Base-by-base conservation (phyloP, 2,888 invertebrate genomes). In the Odontomyia ornata region DNA sequence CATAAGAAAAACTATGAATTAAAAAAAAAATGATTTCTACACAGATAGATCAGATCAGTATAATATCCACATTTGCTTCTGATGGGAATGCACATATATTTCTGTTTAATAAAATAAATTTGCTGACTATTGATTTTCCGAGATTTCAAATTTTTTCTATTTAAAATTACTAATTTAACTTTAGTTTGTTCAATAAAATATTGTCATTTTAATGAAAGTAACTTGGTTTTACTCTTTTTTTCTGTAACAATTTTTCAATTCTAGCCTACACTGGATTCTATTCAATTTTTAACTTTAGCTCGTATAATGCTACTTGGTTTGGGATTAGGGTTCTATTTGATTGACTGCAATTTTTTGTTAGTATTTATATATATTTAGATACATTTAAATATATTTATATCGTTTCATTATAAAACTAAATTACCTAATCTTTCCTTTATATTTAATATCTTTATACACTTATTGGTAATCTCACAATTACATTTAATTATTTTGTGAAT, bases 141-240 rank as follows among this genome's bases (percentile, higher is more conserved):
- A 52, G 4, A 52, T 15, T 18, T 52, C 52, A 52, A 52, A 13
- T 13, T 52, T 15, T 52, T 13, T 52, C 13, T 52, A 52, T 52
- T 4, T 52, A 18, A 9, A 52, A 9, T 52, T 52, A 52, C 15
- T 52, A 9, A 15, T 52, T 18, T 52, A 52, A n/a, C 3, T 4
- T 52, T 52, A n/a, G 4, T 60, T 28, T 15, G 11, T 72, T 47
- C 56, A 52, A 25, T 9, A 28, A 57, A 73, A 73, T 73, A 73
- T 73, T 73, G 73, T 73, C 73, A 57, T 60, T 60, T 69, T 73
- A 60, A 57, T 30, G 43, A 73, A 73, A 36, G 57, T 60, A 28
- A 72, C 28, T 28, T 56, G 15, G 3, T 28, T 72, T 57, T 4
- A 27, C 43, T 57, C 23, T 36, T 60, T 60, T 52, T 36, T 52